These are phyloP conservation scores for Sparidentex hasta DNA, from an alignment of 2,797 vertebrate genomes.

Conservation along the genomic window DNA sequence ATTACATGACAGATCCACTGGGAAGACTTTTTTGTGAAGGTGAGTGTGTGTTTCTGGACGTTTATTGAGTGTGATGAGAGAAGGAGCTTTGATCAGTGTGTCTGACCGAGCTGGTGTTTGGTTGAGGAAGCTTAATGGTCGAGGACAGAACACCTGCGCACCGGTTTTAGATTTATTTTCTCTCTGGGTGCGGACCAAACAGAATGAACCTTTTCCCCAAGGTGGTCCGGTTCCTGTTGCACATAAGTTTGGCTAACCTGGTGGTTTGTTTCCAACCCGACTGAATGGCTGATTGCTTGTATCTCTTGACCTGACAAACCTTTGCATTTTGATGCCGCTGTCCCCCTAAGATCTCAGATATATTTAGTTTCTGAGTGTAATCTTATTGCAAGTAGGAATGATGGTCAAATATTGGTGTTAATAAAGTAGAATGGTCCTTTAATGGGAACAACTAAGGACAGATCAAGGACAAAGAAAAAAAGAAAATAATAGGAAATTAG, in stretches of 20 bases:
- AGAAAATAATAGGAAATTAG: background rate
- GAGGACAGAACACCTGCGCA: background rate
- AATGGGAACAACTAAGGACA: background rate
- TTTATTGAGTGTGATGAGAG: constrained; percentile 13
- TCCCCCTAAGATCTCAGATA: background rate
- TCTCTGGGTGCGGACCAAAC: background rate
- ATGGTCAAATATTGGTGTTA: background rate
- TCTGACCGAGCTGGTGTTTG: background rate
- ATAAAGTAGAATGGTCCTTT: background rate
- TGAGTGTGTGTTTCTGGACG: background rate
- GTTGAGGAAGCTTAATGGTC: background rate
- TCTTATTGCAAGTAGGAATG: background rate
- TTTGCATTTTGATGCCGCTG: too few species aligned
- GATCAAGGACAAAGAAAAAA: background rate
- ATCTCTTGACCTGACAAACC: background rate
- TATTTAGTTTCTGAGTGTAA: background rate
- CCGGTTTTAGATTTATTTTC: background rate
- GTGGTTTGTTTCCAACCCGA: too few species aligned
- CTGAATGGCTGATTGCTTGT: too few species aligned
- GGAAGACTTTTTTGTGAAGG: background rate
- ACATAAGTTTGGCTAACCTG: too few species aligned
- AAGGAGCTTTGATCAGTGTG: background rate
- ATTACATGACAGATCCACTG: background rate
- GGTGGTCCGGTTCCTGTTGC: too few species aligned
- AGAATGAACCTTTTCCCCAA: background rate